Base-by-base conservation (phyloP, 2,888 invertebrate species). In the Epiblema foenella region DNA sequence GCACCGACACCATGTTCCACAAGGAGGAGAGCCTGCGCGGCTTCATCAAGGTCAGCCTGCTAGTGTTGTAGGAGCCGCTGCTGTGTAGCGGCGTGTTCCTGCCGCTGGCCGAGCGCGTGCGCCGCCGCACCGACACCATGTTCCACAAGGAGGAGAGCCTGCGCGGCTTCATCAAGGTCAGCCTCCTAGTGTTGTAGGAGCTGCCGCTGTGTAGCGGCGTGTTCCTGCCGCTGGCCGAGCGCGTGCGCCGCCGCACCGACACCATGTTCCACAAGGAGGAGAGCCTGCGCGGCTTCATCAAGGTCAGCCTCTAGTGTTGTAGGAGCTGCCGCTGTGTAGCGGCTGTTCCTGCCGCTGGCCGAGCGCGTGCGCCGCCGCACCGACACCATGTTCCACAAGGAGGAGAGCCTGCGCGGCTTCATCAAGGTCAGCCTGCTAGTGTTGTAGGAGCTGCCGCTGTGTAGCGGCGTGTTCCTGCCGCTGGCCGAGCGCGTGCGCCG, bases 391-490 rank as follows among this genome's bases (percentile, higher is more conserved):
- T 98, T 96, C 92, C 98, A 98, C 84, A 98, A 98, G 82, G 98
- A 98, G 84, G 98, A 98, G 85, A 97, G 98, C 73, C 95, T 98
- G 88, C 94, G 98, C 74, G 98, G 98, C 1, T 98, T 98, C 75
- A 96, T 98, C 39, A 98, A 95, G 89, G 94, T 93, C 51, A 75
- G 75, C 72, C 9, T 24, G 24, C 4, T 24, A n/a, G n/a, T n/a
- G n/a, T n/a, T n/a, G n/a, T n/a, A 98, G 83, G 99, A 99, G 81
- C 93, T 99, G 76, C 93, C 99, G 39, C 96, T n/a, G n/a, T n/a
- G n/a, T n/a, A n/a, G 97, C 82, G 99, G 99, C 87, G 98, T 98
- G 46, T 98, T 99, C 94, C 93, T 99, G 68, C 99, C 99, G 0
- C 94, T 99, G 17, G 99, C 99, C 0, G 98, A 98, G 89, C 96